phyloP scores from a whole-genome alignment of 2,888 invertebrate genomes.

The Eristalinus sepulchralis region DNA sequence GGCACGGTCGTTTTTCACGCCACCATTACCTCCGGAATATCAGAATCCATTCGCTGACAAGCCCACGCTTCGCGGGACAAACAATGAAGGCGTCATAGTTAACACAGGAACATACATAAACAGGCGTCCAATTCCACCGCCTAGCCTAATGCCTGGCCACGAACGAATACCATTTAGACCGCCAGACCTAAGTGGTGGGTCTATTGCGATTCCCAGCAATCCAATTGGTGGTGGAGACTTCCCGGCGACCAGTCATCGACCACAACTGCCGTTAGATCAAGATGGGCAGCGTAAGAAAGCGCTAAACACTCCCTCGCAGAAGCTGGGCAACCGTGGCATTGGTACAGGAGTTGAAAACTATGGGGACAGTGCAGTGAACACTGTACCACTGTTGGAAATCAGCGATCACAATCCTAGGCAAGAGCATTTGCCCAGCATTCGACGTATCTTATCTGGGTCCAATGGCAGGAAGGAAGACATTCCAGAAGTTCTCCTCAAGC shows the following conservation, averaged over 20 bases:
- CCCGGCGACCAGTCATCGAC: constrained; percentile 57
- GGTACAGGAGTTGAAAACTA: constrained; percentile 50
- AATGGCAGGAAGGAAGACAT: constrained; percentile 92
- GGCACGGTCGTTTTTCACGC: constrained; percentile 89
- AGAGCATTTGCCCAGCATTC: constrained; percentile 90
- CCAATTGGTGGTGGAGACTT: constrained; percentile 48
- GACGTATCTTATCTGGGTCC: constrained; percentile 91
- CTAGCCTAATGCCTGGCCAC: constrained; percentile 90
- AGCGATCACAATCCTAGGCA: constrained; percentile 81
- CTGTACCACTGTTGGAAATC: constrained; percentile 69
- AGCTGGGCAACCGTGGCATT: constrained; percentile 79
- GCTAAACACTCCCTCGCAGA: constrained; percentile 88
- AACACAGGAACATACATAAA: constrained; percentile 83
- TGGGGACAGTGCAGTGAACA: constrained; percentile 52
- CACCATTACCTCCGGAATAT: constrained; percentile 91
- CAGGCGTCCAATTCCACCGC: constrained; percentile 91
- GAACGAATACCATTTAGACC: constrained; percentile 92
- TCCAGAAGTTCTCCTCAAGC: constrained; percentile 88
- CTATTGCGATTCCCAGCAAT: constrained; percentile 46
- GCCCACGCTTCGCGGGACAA: constrained; percentile 90
- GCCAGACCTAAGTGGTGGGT: constrained; percentile 76
- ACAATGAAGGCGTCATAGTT: constrained; percentile 82
- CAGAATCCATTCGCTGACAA: constrained; percentile 94
- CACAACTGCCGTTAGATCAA: constrained; percentile 38
- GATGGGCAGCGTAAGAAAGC: constrained; percentile 83